These are phyloP conservation scores for Limenitis camilla DNA, from an alignment of 2,888 invertebrate species.

Conservation along the genomic window DNA sequence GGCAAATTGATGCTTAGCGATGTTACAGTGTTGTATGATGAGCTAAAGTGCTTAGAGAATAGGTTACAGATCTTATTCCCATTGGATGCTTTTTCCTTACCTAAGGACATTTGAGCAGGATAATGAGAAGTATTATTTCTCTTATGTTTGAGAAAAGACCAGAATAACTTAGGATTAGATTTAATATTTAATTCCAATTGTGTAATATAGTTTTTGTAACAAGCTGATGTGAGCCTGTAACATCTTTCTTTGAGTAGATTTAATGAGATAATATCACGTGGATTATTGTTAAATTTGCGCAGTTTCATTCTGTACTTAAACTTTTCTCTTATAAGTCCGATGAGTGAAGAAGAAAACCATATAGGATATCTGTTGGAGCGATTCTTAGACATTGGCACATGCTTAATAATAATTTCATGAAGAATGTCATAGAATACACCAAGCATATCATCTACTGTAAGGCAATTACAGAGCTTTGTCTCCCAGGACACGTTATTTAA, in stretches of 20 bases:
- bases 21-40: no score
- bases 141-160: neutral
- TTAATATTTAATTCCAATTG: neutral
- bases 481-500: neutral
- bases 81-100: neutral
- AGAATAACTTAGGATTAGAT: neutral
- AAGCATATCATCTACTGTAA: neutral
- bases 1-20: no score
- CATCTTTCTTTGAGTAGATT: neutral
- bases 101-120: neutral
- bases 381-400: neutral
- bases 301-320: neutral
- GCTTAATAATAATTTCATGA: neutral
- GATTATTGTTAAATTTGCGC: constrained; percentile 4
- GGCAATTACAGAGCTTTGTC: neutral
- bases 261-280: neutral
- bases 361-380: neutral
- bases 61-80: neutral
- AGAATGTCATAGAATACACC: neutral
- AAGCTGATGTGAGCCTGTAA: neutral
- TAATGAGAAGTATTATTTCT: neutral
- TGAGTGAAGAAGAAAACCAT: neutral
- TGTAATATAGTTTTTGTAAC: neutral
- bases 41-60: neutral
- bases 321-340: constrained; percentile 1